Evolutionary conservation across 2,797 vertebrate species (phyloP).

Genomic region (Delichon dasypus): DNA sequence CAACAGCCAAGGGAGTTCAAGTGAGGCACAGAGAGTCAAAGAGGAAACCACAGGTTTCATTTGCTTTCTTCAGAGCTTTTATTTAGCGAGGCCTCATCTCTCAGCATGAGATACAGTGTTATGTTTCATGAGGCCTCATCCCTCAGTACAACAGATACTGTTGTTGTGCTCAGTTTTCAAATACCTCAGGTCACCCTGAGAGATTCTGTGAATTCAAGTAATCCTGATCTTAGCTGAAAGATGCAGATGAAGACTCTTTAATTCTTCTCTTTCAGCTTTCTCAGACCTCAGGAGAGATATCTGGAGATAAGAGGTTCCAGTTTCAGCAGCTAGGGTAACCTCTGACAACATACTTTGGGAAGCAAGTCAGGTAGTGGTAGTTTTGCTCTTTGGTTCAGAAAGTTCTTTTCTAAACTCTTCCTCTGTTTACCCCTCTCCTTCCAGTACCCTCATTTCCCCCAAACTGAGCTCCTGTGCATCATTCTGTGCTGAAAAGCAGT

Average conservation of each 20-base stretch:
- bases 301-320: neutral
- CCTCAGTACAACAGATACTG: neutral
- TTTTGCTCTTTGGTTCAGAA: neutral
- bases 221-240: neutral
- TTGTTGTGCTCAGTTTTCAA: neutral
- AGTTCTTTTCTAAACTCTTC: neutral
- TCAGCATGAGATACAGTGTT: neutral
- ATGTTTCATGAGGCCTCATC: neutral
- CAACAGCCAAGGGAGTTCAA: neutral
- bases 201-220: neutral
- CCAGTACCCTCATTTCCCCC: neutral
- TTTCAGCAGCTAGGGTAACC: neutral
- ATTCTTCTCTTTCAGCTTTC: neutral
- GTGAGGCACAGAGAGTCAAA: neutral
- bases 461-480: neutral
- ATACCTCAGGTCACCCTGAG: neutral
- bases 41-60: constrained; percentile 51
- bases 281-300: neutral
- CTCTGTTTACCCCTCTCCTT: neutral
- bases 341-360: neutral
- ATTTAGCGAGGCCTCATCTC: neutral
- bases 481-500: neutral
- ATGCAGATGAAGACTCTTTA: neutral
- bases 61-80: neutral
- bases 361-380: neutral